Evolutionary conservation across 2,797 vertebrate genomes (phyloP).

Genomic region (Diplodus sargus): DNA sequence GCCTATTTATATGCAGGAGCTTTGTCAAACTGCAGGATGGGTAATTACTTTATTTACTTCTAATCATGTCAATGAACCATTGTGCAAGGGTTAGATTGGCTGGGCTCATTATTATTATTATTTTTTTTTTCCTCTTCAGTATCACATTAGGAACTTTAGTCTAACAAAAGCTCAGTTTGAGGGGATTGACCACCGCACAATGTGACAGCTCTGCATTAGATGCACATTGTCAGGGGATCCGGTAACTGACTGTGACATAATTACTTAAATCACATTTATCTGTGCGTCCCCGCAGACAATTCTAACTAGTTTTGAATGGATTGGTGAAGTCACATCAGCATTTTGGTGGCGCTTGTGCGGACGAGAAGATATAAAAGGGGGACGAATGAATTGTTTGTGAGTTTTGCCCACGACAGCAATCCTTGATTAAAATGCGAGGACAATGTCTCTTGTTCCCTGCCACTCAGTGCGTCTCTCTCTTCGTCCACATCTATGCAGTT

Average conservation of each 20-base stretch:
- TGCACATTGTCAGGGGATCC: constrained; percentile 40
- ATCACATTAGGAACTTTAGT: constrained; percentile 60
- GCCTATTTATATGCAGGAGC: constrained; percentile 87
- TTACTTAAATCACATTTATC: constrained; percentile 50
- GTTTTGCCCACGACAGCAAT: constrained; percentile 12
- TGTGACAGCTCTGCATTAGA: constrained; percentile 46
- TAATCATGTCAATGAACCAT: constrained; percentile 82
- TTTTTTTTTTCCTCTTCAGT: constrained; percentile 38
- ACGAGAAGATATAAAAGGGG: not conserved
- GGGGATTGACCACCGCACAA: constrained; percentile 54
- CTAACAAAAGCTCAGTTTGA: constrained; percentile 56
- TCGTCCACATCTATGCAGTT: not conserved
- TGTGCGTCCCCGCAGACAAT: constrained; percentile 26
- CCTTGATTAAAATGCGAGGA: constrained; percentile 21
- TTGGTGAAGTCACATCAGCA: constrained; percentile 25
- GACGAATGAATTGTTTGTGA: not conserved
- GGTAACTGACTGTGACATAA: constrained; percentile 49
- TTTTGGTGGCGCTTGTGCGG: not conserved
- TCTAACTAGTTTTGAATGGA: constrained; percentile 44
- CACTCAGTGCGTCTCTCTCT: constrained; percentile 7
- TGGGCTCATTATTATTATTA: constrained; percentile 59
- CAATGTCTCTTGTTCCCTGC: not conserved
- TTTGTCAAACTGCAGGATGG: constrained; percentile 86
- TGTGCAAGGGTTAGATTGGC: constrained; percentile 76
- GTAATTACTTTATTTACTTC: constrained; percentile 92